Base-by-base conservation (phyloP, 2,113 vertebrate genomes). In the Nothoprocta pentlandii region DNA sequence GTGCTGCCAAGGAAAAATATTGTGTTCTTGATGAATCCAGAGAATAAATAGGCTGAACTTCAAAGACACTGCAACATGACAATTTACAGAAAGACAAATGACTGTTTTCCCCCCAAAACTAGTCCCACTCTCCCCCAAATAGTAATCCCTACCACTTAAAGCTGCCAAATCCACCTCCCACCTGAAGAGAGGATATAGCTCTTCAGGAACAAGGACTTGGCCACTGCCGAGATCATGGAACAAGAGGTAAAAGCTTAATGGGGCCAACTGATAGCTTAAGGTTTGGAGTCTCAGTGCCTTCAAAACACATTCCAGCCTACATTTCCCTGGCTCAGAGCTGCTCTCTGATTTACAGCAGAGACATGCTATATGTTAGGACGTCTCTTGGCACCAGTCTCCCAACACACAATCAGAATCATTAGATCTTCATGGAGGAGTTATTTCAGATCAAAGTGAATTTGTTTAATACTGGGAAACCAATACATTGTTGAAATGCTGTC, bases 131-230 rank as follows among this genome's bases (percentile, higher is more conserved):
- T 64, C 71, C 17, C 39, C 10, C 58, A 58, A 25, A 30, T 22
- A 42, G 70, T 59, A 80, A 69, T 79, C 82, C 85, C 89, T 94
- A 95, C 97, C 86, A 94, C 93, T 97, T 95, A 97, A 97, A 98
- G 95, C 96, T 97, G 97, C 96, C 95, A 93, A 83, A 95, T 93
- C 87, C 94, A 94, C 95, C 93, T 96, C 92, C 96, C 61, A 39
- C 81, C 89, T 51, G 93, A 92, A 92, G 92, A 98, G 95, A 98
- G 95, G 97, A 97, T 23, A 9, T 13, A 68, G 66, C 76, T 78
- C 34, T 56, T 68, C 46, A n/a, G 59, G 69, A 81, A 62, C 42
- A 78, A 90, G 73, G 51, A 81, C 30, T 15, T 20, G 25, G 58
- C 26, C 75, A 36, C 47, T 51, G 49, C 26, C 71, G 68, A 89